These are phyloP conservation scores for Hartigia nigra DNA, from an alignment of 2,888 invertebrate genomes.

Conservation along the genomic window DNA sequence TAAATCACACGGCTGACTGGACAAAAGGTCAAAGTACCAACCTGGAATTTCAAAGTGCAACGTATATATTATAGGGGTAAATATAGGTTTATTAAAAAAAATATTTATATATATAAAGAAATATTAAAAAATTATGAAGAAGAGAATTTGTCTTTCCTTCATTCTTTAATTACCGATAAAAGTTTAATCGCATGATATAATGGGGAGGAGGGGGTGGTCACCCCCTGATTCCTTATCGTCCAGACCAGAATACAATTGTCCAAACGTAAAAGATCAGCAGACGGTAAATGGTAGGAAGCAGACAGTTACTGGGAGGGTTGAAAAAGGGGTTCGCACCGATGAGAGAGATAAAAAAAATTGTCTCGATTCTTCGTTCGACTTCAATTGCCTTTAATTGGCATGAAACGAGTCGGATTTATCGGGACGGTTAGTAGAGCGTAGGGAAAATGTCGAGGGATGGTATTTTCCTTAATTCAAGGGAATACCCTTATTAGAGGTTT, in stretches of 20 bases:
- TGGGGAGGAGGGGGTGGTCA: background rate
- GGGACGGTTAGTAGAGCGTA: background rate
- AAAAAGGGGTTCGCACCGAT: background rate
- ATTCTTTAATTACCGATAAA: background rate
- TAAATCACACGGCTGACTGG: background rate
- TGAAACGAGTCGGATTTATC: conserved; percentile 4
- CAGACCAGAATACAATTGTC: background rate
- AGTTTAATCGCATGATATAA: background rate
- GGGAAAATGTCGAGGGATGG: background rate
- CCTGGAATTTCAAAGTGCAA: background rate
- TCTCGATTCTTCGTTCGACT: conserved; percentile 32
- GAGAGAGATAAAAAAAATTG: conserved; percentile 8
- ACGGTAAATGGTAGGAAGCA: background rate
- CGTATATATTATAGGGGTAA: background rate
- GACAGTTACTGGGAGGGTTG: background rate
- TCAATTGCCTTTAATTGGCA: conserved; percentile 33
- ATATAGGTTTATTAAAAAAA: background rate
- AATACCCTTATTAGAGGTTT: background rate
- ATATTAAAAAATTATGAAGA: no score
- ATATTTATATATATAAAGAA: background rate
- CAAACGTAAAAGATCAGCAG: background rate
- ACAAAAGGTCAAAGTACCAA: background rate
- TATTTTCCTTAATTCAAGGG: background rate
- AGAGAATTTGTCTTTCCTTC: background rate
- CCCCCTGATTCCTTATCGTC: background rate